These are phyloP conservation scores for Heteractis magnifica DNA, from an alignment of 92 coral and sea anemone genomes.

Conservation along the genomic window DNA sequence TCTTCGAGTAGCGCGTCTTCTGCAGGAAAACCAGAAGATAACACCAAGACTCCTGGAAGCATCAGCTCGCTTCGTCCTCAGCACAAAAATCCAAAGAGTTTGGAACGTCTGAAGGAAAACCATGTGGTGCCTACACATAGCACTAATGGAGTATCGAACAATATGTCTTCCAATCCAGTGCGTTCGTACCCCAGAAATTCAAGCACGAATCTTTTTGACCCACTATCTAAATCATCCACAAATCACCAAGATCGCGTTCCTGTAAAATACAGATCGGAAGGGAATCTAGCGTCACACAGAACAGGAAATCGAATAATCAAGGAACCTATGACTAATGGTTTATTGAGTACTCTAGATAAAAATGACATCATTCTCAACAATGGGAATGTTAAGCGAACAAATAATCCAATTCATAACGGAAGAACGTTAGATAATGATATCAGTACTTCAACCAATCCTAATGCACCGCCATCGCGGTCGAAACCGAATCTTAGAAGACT, in stretches of 20 bases:
- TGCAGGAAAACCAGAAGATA: conserved; percentile 25
- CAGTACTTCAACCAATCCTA: not conserved
- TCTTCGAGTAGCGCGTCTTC: conserved; percentile 24
- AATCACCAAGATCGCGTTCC: not conserved
- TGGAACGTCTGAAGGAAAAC: not conserved
- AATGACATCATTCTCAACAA: not conserved
- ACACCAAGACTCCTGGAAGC: conserved; percentile 54
- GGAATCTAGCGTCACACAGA: conserved; percentile 17
- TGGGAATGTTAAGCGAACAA: conserved; percentile 21
- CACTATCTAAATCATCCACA: not conserved
- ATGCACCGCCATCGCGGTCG: conserved; percentile 3
- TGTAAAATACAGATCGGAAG: conserved; percentile 36
- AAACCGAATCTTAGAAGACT: conserved; percentile 11
- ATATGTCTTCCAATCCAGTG: not conserved
- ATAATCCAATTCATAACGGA: not conserved
- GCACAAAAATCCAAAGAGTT: conserved; percentile 11
- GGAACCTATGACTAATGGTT: conserved; percentile 13
- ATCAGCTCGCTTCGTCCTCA: conserved; percentile 49
- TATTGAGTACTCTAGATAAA: conserved; percentile 5
- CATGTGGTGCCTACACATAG: conserved; percentile 1
- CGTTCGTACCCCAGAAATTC: not conserved
- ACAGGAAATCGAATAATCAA: not conserved
- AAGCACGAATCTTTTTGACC: conserved; percentile 9
- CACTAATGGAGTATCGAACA: not conserved
- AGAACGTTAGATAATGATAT: not conserved